These are phyloP conservation scores for Clistopyga incitator DNA, from an alignment of 2,888 invertebrate genomes.

Conservation along the genomic window DNA sequence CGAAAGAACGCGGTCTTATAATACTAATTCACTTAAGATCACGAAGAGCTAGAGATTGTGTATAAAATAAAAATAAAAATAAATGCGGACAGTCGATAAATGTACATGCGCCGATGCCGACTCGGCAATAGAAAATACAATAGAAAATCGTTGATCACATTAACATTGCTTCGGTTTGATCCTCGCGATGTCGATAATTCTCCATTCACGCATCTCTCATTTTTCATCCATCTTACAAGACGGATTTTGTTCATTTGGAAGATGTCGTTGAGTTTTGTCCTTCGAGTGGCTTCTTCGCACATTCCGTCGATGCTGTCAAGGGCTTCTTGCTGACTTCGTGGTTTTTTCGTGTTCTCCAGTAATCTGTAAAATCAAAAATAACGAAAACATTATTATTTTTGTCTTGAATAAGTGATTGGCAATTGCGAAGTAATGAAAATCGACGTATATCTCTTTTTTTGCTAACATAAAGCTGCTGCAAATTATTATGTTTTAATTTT, in stretches of 20 bases:
- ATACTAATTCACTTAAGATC: conserved; percentile 37
- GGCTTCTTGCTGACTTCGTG: conserved; percentile 76
- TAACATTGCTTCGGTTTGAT: conserved; percentile 47
- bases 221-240: not conserved
- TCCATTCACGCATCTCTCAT: conserved; percentile 13
- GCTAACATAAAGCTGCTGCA: not conserved
- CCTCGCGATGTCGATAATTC: conserved; percentile 46
- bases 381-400: conserved; percentile 45
- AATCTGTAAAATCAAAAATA: conserved; percentile 77
- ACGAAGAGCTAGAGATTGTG: conserved; percentile 27
- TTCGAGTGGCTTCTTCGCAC: conserved; percentile 72
- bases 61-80: conserved; percentile 28
- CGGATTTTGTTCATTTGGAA: conserved; percentile 40
- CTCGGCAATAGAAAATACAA: conserved; percentile 58
- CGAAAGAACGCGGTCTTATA: conserved; percentile 25
- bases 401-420: not conserved
- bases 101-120: conserved; percentile 47
- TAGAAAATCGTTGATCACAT: conserved; percentile 67
- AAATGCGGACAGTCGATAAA: conserved; percentile 49
- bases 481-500: not conserved
- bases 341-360: conserved; percentile 80
- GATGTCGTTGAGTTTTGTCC: conserved; percentile 64
- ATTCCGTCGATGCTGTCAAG: conserved; percentile 68
- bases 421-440: not conserved
- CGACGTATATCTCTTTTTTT: not conserved